Percentiles rank a stretch among this genome's conserved stretches.
Evolutionary conservation across 2,797 vertebrate species (phyloP).

Genomic region (Leptatherina wallacei): DNA sequence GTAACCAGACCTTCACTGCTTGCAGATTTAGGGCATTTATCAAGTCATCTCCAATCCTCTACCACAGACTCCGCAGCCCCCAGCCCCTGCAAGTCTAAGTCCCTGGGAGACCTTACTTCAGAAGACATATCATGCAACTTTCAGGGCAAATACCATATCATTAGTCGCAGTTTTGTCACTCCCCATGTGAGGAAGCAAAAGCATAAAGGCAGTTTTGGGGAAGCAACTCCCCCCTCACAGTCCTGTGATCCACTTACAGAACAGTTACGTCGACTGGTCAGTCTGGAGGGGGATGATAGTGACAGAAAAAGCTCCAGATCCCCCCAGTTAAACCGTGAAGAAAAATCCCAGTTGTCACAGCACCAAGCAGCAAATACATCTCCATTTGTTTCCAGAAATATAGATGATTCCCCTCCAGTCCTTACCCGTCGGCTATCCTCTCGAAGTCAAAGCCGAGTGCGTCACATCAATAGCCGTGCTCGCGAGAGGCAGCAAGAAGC

Average conservation of each 20-base stretch:
- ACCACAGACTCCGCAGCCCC: conserved; percentile 50
- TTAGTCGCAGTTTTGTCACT: conserved; percentile 93
- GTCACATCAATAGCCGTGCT: conserved; percentile 95
- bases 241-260: conserved; percentile 90
- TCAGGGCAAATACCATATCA: conserved; percentile 96
- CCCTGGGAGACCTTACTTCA: conserved; percentile 95
- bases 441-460: conserved; percentile 95
- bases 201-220: conserved; percentile 53
- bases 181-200: conserved; percentile 84
- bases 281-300: conserved; percentile 87
- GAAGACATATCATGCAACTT: conserved; percentile 98
- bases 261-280: conserved; percentile 91
- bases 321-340: conserved; percentile 34
- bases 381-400: conserved; percentile 53
- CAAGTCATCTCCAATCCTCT: conserved; percentile 39
- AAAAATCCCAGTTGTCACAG: conserved; percentile 41
- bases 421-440: conserved; percentile 93
- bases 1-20: conserved; percentile 41
- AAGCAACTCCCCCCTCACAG: conserved; percentile 69
- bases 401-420: conserved; percentile 82
- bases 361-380: conserved; percentile 27
- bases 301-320: conserved; percentile 45
- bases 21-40: conserved; percentile 43
- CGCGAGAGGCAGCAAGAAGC: conserved; percentile 94
- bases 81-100: conserved; percentile 94